phyloP scores from a whole-genome alignment of 2,113 vertebrate species.

The Hippopotamus amphibius region DNA sequence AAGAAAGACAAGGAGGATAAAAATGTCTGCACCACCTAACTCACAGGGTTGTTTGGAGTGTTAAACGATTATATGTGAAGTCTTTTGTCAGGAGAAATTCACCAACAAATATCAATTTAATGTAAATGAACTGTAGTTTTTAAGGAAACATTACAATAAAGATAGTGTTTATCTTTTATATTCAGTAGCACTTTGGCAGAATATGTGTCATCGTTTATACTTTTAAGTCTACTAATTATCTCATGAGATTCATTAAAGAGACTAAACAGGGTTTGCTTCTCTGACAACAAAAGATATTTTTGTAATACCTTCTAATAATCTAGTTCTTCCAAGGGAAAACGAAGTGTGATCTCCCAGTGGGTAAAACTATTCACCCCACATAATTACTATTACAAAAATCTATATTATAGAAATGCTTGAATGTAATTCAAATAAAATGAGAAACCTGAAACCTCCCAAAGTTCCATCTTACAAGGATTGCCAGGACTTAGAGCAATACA shows the following conservation, averaged over 20 bases:
- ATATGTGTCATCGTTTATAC: conserved; percentile 83
- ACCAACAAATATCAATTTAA: background rate
- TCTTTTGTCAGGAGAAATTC: background rate
- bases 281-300: conserved; percentile 84
- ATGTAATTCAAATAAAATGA: conserved; percentile 37
- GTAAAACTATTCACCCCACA: conserved; percentile 49
- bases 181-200: conserved; percentile 75
- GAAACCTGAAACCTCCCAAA: conserved; percentile 1
- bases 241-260: conserved; percentile 88
- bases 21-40: background rate
- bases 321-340: conserved; percentile 80
- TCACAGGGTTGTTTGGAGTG: background rate
- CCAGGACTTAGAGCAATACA: background rate
- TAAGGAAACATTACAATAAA: conserved; percentile 34
- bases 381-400: conserved; percentile 42
- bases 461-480: background rate
- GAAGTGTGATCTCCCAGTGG: conserved; percentile 74
- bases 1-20: background rate
- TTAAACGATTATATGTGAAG: background rate
- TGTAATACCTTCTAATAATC: conserved; percentile 83
- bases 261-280: conserved; percentile 83
- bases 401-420: conserved; percentile 32
- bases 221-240: conserved; percentile 83
- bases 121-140: background rate
- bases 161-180: conserved; percentile 73